Evolutionary conservation across 2,797 vertebrate species (phyloP).

Genomic region (Tokudaia tokunoshimensis): DNA sequence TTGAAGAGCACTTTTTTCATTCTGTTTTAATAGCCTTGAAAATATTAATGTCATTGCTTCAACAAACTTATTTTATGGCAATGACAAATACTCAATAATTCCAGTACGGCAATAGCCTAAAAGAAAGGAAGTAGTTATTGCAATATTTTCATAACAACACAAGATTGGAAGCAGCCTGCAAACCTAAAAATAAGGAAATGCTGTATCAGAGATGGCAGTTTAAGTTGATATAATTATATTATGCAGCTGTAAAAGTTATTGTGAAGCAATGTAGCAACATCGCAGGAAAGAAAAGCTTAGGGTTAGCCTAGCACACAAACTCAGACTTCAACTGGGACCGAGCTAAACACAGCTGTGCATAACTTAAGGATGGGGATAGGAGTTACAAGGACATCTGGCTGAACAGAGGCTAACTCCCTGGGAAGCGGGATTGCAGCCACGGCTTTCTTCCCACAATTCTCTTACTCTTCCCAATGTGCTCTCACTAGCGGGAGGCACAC

Average conservation of each 20-base stretch:
- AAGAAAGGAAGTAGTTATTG: not conserved
- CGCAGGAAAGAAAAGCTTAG: constrained; percentile 13
- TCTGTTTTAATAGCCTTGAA: constrained; percentile 7
- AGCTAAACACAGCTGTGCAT: not conserved
- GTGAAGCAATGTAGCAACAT: not conserved
- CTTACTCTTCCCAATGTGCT: not conserved
- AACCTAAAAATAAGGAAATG: not conserved
- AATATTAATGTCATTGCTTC: not conserved
- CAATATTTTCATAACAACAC: constrained; percentile 7
- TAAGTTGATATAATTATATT: not conserved
- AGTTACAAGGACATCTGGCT: not conserved
- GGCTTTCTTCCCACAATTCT: not conserved
- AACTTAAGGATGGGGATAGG: not conserved
- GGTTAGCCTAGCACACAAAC: not conserved
- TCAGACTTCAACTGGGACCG: not conserved
- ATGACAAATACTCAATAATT: not conserved
- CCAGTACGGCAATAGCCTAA: not conserved
- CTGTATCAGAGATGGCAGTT: not conserved
- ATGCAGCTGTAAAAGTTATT: not conserved
- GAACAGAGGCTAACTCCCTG: not conserved
- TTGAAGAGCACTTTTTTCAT: not conserved
- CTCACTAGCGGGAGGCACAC: not conserved
- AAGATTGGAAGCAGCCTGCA: not conserved
- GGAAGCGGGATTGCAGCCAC: not conserved
- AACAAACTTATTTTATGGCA: constrained; percentile 17